Base-by-base conservation (phyloP, 2,797 vertebrate species). In the Xiphorhynchus erythropygius region DNA sequence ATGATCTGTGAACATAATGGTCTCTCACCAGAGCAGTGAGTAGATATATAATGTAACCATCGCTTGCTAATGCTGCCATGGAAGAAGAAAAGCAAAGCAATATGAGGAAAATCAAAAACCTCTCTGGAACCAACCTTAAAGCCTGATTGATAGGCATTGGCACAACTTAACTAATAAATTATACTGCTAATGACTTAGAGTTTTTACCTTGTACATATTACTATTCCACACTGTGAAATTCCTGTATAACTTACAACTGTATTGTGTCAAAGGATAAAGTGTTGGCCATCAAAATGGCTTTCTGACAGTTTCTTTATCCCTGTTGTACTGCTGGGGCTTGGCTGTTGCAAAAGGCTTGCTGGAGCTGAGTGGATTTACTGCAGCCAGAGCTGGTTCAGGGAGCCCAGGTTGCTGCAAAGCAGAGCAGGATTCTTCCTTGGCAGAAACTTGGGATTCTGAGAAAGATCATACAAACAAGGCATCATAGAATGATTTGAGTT, bases 1-100 rank as follows among this genome's bases (percentile, higher is more conserved):
- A 98, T 98, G 97, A 98, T 98, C 97, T 93, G 97, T 96, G 97
- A 98, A 98, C 97, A 98, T 98, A 98, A 98, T 98, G 98, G 97
- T 97, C 98, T 97, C 97, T 97, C 96, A 97, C 97, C 97, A 97
- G 97, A 97, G 97, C 91, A 47, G 93, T 60, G 96, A 97, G 96
- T 95, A 97, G 97, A 97, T 98, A 97, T 96, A 97, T 96, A 97
- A 97, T 95, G 92, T 97, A 97, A 96, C 96, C 94, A 94, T 96
- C 70, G 23, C 96, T 93, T 94, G 95, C 97, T 96, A 97, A 93
- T 95, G 90, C 92, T 96, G 77, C 70, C 55, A 53, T 90, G 87
- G 88, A 92, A 76, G 91, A 97, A 96, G 95, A 95, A 56, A 97
- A 96, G 93, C 86, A 89, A 89, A 90, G 79, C 70, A 94, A 64